Conservation (phyloP, 2,797 vertebrate genomes). For the Astyanax mexicanus region DNA sequence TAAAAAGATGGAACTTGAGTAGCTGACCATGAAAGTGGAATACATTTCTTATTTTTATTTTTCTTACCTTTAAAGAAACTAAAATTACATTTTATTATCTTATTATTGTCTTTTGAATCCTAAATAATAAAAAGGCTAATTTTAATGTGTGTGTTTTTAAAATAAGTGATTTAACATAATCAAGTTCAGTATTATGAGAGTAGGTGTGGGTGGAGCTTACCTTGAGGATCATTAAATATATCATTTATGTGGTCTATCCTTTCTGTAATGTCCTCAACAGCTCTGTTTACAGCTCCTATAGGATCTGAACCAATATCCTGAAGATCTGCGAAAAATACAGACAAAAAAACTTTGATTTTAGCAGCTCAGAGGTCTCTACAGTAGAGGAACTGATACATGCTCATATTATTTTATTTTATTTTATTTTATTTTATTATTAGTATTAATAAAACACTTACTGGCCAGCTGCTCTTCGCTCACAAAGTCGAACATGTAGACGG, state of each 20-base stretch:
- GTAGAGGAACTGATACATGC: too few relatives aligned
- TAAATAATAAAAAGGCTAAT: too few relatives aligned
- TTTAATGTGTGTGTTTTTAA: too few relatives aligned
- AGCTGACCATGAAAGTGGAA: too few relatives aligned
- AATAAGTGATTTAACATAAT: not conserved
- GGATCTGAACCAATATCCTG: conserved; percentile 90
- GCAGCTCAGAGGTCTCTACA: not conserved
- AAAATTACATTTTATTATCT: too few relatives aligned
- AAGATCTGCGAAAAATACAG: conserved; percentile 78
- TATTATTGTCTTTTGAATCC: too few relatives aligned
- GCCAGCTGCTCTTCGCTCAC: conserved; percentile 90
- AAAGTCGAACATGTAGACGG: conserved; percentile 94
- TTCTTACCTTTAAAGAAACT: too few relatives aligned
- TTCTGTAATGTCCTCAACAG: conserved; percentile 86
- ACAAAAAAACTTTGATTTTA: not conserved
- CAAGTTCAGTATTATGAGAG: too few relatives aligned
- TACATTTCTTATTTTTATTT: too few relatives aligned
- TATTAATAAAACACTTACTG: conserved; percentile 84
- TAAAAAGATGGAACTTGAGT: too few relatives aligned
- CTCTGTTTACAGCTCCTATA: conserved; percentile 84
- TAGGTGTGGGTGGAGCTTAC: conserved; percentile 68
- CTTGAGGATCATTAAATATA: conserved; percentile 86
- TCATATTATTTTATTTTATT: too few relatives aligned
- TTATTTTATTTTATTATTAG: too few relatives aligned
- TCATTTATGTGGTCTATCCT: conserved; percentile 84